These are phyloP conservation scores for Piaya cayana DNA, from an alignment of 2,113 vertebrate species.

Conservation along the genomic window DNA sequence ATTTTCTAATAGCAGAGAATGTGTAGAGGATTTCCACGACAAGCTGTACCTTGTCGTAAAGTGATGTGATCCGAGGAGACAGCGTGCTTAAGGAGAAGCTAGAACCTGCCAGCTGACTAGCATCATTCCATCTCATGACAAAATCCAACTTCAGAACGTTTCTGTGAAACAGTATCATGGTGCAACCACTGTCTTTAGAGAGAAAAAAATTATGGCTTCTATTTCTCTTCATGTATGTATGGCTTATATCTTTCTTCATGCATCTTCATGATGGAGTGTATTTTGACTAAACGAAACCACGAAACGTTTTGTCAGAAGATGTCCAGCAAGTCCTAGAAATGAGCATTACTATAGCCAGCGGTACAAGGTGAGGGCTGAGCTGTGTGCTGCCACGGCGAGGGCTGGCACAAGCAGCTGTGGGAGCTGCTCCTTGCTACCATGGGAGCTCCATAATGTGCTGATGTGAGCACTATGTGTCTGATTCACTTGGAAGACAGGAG, in stretches of 20 bases:
- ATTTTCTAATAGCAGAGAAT: neutral
- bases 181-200: neutral
- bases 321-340: neutral
- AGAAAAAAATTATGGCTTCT: neutral
- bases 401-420: neutral
- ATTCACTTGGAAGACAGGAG: neutral
- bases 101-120: neutral
- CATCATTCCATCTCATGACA: neutral
- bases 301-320: neutral
- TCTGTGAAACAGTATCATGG: neutral
- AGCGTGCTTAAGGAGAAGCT: neutral
- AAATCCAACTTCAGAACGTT: neutral
- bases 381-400: neutral
- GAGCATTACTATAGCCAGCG: neutral
- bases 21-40: neutral
- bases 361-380: accelerated
- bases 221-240: neutral
- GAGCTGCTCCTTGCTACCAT: neutral
- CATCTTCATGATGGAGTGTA: neutral
- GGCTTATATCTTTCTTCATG: neutral
- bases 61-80: neutral
- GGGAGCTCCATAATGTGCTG: neutral
- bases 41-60: neutral
- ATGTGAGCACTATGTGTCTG: too few species aligned
- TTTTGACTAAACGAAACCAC: neutral